phyloP scores from a whole-genome alignment of 2,888 invertebrate species.

The Abrostola triplasia region DNA sequence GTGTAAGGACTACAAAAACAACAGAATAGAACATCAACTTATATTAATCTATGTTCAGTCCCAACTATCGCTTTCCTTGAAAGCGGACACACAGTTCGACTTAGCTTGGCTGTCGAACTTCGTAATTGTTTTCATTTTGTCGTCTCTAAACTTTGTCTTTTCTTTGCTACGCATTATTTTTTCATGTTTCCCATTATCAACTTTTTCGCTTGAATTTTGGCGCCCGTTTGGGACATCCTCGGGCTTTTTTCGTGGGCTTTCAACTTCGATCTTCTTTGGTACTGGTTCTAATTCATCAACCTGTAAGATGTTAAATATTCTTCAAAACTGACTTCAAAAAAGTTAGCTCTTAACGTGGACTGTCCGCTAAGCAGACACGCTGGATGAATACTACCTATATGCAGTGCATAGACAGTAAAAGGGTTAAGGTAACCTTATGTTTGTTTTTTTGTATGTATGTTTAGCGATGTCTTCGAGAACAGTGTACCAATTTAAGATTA shows the following conservation, averaged over 20 bases:
- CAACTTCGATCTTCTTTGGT: conserved; percentile 68
- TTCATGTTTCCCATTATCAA: conserved; percentile 25
- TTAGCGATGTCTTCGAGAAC: too few relatives aligned
- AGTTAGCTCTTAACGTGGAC: too few relatives aligned
- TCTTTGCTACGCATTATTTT: conserved; percentile 12
- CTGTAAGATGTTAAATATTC: conserved; percentile 59
- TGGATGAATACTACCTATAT: too few relatives aligned
- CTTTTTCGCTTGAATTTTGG: conserved; percentile 51
- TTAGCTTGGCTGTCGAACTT: conserved; percentile 68
- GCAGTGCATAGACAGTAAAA: too few relatives aligned
- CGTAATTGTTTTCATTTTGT: conserved; percentile 58
- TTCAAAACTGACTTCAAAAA: too few relatives aligned
- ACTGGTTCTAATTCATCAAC: conserved; percentile 74
- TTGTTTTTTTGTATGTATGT: too few relatives aligned
- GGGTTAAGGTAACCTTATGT: too few relatives aligned
- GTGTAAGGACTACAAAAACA: conserved; percentile 42
- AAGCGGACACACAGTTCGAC: conserved; percentile 72
- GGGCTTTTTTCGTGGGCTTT: conserved; percentile 47
- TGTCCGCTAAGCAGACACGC: too few relatives aligned
- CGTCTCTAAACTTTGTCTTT: conserved; percentile 50
- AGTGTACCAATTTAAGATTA: too few relatives aligned
- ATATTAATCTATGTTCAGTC: conserved; percentile 65
- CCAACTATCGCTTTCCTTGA: conserved; percentile 83
- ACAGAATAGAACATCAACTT: conserved; percentile 39
- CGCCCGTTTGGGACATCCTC: conserved; percentile 63